Evolutionary conservation across 2,888 invertebrate genomes (phyloP), one percentile per base, ranked within the genome.

Genomic region (Clistopyga incitator): DNA sequence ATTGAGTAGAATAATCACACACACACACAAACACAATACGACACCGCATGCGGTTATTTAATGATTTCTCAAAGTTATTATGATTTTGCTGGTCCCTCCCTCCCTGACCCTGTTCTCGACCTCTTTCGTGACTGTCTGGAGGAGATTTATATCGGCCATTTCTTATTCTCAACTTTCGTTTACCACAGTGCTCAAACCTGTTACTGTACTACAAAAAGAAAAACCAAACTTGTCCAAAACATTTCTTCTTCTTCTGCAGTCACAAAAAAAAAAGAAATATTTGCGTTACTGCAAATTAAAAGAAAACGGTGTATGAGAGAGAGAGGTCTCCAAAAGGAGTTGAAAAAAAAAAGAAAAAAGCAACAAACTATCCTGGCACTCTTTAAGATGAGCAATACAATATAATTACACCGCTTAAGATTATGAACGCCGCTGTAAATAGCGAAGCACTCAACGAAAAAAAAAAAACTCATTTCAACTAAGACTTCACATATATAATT

Each of bases 91-190:
- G 61, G 84, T 81, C 85, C 76, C 50, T n/a, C 68, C 82, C 87
- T 84, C 67, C 78, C 78, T 84, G 80, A 77, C 82, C 81, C 81
- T 72, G 74, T 88, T 87, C 64, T 88, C 84, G 88, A 89, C 89
- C 90, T 92, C 93, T 93, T 93, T 93, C 92, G 90, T 92, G 93
- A 93, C 92, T 91, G 92, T 90, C 91, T 93, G 93, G 93, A 93
- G 93, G 93, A 93, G 92, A 90, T 89, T 88, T 86, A 85, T 88
- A 89, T 88, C 52, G 65, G 71, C 88, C 87, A 86, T 88, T 82
- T 86, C 67, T 88, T 88, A 88, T 89, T 90, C 88, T 88, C 84
- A 87, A 82, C 84, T 88, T 89, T 87, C 72, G 86, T 89, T 84
- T 70, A 64, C 23, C 64, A 71, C 81, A 67, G 67, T 77, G 86